Conservation (phyloP, 2,113 vertebrate genomes). For the Psilopsiagon aurifrons region DNA sequence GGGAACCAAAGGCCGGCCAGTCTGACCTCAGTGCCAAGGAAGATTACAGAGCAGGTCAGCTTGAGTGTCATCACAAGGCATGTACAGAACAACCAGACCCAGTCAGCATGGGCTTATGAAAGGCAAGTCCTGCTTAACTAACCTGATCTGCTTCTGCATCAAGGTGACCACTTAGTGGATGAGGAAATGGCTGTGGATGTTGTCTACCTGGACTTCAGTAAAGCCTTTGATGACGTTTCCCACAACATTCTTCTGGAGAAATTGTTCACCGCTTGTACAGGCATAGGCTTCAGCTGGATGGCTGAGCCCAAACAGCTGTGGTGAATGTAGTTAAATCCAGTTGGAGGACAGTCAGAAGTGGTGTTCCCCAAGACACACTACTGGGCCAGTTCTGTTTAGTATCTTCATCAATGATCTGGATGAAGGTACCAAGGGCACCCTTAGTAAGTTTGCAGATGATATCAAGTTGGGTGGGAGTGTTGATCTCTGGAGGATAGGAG, state of each 20-base stretch:
- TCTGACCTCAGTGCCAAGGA: neutral
- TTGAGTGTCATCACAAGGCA: neutral
- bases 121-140: neutral
- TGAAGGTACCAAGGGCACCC: accelerated
- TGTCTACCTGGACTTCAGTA: neutral
- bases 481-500: neutral
- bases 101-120: neutral
- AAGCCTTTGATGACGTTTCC: neutral
- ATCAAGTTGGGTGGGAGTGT: neutral
- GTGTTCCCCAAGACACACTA: no score
- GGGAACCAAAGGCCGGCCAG: neutral
- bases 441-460: neutral
- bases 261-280: neutral
- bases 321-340: no score
- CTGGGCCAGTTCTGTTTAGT: neutral
- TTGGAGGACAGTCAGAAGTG: neutral
- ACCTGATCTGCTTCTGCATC: neutral
- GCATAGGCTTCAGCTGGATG: neutral
- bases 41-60: neutral
- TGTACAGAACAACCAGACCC: neutral
- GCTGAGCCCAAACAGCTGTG: neutral
- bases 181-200: neutral
- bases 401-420: neutral
- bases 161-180: neutral
- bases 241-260: neutral